Base-by-base conservation (phyloP, 2,888 invertebrate genomes). In the Tethea ocularis region DNA sequence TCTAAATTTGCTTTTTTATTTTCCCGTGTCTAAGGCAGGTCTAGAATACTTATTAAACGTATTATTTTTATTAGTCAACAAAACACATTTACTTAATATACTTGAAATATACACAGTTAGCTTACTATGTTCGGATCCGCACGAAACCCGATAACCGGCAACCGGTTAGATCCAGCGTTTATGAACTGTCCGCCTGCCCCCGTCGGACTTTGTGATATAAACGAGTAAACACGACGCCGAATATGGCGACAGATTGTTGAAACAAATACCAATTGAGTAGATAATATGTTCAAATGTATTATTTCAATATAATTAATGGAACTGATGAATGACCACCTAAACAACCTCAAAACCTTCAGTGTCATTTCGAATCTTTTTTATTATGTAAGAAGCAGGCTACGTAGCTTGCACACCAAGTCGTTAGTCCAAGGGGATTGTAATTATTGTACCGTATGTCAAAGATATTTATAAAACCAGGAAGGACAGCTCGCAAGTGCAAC, bases 161-260 rank as follows among this genome's bases (percentile, higher is more conserved):
- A 83, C 90, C 72, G 75, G 86, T 75, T 77, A 60, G 52, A 82
- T 75, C 89, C 75, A 65, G 86, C 64, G 51, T 24, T 51, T 54
- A 57, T 76, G 74, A 73, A 74, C 72, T 63, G 72, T 70, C 74
- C 77, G 74, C 64, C 66, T 82, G 83, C 85, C 84, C 82, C 81
- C 78, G 71, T 61, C 76, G 80, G 76, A 79, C 75, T 74, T 67
- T 66, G 68, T 62, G 70, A 78, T 72, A 72, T 61, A 52, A 56
- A 57, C 61, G 61, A 63, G 69, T 72, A 75, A 79, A 76, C 74
- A 75, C 64, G 61, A 36, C 33, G 54, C 54, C 46, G 20, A 59
- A 59, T 62, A 62, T 59, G 51, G 62, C 63, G 54, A 69, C 62
- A 71, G 64, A 59, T 64, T 33, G 53, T 36, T 52, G 46, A 64